Evolutionary conservation across 2,797 vertebrate species (phyloP).

Genomic region (Tolypeutes matacus): DNA sequence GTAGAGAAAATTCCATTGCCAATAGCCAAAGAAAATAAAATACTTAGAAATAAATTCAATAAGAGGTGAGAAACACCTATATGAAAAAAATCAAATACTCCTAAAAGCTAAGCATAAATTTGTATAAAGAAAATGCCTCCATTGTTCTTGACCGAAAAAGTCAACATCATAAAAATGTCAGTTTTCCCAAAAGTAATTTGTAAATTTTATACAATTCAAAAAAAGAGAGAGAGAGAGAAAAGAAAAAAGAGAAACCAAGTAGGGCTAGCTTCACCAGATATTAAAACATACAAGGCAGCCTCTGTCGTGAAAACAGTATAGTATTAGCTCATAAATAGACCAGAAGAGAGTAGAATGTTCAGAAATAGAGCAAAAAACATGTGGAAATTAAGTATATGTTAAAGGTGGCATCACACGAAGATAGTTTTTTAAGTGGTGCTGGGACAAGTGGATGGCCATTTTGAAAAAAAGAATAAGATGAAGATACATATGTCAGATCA

Average conservation of each 20-base stretch:
- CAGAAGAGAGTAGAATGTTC: not conserved
- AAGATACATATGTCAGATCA: not conserved
- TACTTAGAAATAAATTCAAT: constrained; percentile 11
- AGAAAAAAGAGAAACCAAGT: not conserved
- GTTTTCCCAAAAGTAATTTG: constrained; percentile 24
- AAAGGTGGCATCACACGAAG: not conserved
- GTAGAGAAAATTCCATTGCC: constrained; percentile 50
- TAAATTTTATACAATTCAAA: constrained; percentile 60
- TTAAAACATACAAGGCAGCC: not conserved
- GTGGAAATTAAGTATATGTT: not conserved
- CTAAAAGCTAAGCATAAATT: not conserved
- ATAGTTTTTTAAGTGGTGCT: not conserved
- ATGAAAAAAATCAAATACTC: not conserved
- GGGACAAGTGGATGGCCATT: not conserved
- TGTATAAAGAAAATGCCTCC: not conserved
- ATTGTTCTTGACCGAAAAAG: not conserved
- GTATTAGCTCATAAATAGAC: not conserved
- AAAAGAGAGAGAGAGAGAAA: constrained; percentile 26
- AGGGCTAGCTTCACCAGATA: not conserved
- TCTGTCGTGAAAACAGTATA: not conserved
- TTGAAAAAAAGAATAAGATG: constrained; percentile 16
- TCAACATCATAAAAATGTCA: constrained; percentile 15
- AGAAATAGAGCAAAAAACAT: not conserved
- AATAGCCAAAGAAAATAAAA: constrained; percentile 37
- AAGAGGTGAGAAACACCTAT: not conserved